These are phyloP conservation scores for Pristiophorus japonicus DNA, from an alignment of 2,113 vertebrate species.

Conservation along the genomic window DNA sequence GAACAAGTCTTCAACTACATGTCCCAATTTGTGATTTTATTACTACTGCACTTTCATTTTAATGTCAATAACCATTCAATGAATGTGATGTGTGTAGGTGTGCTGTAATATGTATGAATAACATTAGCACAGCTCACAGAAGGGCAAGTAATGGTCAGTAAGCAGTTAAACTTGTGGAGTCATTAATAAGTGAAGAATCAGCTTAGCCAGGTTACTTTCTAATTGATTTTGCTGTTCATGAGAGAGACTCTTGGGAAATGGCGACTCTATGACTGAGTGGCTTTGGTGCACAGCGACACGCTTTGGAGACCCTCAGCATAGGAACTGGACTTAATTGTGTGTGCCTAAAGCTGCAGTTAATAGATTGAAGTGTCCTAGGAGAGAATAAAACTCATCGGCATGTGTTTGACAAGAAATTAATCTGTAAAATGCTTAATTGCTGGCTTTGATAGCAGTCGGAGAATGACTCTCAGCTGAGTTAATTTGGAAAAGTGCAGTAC, in stretches of 20 bases:
- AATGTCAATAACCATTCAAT: not conserved
- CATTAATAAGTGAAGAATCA: slow-evolving; percentile 37
- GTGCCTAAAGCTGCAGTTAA: slow-evolving; percentile 45
- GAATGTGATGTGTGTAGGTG: not conserved
- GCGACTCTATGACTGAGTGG: slow-evolving; percentile 36
- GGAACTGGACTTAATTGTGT: slow-evolving; percentile 36
- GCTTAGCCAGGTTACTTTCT: slow-evolving; percentile 37
- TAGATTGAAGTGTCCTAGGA: slow-evolving; percentile 47
- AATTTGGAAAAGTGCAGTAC: slow-evolving; percentile 36
- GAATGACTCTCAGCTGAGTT: slow-evolving; percentile 35
- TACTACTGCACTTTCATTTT: not conserved
- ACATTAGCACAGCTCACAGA: not conserved
- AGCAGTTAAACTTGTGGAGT: slow-evolving; percentile 23
- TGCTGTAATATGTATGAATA: not conserved
- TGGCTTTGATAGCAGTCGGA: slow-evolving; percentile 28
- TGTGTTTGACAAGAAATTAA: slow-evolving; percentile 54
- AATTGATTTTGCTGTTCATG: slow-evolving; percentile 38
- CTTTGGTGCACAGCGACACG: slow-evolving; percentile 31
- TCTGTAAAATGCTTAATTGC: slow-evolving; percentile 54
- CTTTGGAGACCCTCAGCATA: slow-evolving; percentile 37
- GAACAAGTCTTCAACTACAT: not conserved
- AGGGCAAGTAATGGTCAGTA: slow-evolving; percentile 10
- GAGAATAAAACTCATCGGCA: slow-evolving; percentile 48
- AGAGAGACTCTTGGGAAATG: slow-evolving; percentile 26
- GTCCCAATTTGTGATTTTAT: not conserved